Evolutionary conservation across 1,140 invertebrate genomes (phyloP), one percentile per base, ranked within the genome.

Genomic region (Spodoptera litura): DNA sequence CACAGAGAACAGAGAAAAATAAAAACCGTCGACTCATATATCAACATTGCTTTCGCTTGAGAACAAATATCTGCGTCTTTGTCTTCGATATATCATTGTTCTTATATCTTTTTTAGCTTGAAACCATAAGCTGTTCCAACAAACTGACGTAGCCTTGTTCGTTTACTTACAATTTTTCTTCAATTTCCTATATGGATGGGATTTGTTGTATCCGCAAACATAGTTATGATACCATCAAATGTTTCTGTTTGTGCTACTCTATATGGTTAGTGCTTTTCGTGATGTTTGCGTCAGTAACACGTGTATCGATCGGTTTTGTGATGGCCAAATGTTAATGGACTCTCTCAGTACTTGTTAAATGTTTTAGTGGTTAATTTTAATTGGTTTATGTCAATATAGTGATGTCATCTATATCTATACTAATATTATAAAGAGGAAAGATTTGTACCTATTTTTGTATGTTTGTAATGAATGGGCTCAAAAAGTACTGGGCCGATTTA

Each of bases 161-260:
- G 35, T 73, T 73, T 73, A 12, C 56, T 35, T 56, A 56, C 44
- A 15, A 73, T 73, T 49, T 73, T 73, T 49, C 55, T 44, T 20
- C 71, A 49, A 73, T 73, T 73, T 59, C 56, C 55, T 73, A 44
- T 73, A 44, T 12, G n/a, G 59, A 27, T 8, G 56, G 35, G 61
- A 64, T 64, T 64, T 64, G 61, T 64, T 13, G 31, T 38, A n/a
- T 73, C 56, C 49, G 27, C 55, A 59, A 49, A 73, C 71, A 27
- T 73, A 49, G 35, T 44, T 59, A 56, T 55, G 68, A 71, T 71
- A 71, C 51, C 4, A 71, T 64, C 61, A 64, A 64, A 44, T 12
- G 15, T 64, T 20, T 64, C 61, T 20, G 13, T 64, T 64, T 49
- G 35, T 3, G 15, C 3, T 61, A 3, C 31, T 61, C 25, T 61